phyloP scores from a whole-genome alignment of 2,888 invertebrate species.

The Xestia c-nigrum region DNA sequence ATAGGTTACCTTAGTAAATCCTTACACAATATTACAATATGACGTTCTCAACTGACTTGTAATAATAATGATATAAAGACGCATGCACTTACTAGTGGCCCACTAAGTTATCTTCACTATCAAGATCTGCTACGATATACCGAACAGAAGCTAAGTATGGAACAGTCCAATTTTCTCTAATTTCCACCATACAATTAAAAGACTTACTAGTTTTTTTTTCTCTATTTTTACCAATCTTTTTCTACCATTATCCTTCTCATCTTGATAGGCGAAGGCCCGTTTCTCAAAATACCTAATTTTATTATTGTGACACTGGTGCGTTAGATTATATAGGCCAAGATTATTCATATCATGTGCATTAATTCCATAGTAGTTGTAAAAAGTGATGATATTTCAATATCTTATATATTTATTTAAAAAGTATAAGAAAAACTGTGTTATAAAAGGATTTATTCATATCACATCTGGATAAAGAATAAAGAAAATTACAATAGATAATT shows the following conservation, averaged over 20 bases:
- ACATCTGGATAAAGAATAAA: not conserved
- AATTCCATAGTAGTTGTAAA: conserved; percentile 53
- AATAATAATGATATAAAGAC: conserved; percentile 53
- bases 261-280: conserved; percentile 48
- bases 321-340: conserved; percentile 54
- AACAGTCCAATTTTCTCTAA: conserved; percentile 42
- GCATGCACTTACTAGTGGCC: conserved; percentile 66
- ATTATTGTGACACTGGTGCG: conserved; percentile 67
- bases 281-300: conserved; percentile 50
- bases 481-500: not conserved
- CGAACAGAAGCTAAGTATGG: conserved; percentile 49
- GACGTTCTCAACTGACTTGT: conserved; percentile 38
- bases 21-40: conserved; percentile 38
- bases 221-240: conserved; percentile 24
- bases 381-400: conserved; percentile 60
- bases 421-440: conserved; percentile 56
- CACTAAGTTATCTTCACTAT: conserved; percentile 59
- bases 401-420: conserved; percentile 56
- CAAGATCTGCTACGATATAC: conserved; percentile 62
- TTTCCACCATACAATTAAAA: conserved; percentile 32
- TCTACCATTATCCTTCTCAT: conserved; percentile 1
- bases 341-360: conserved; percentile 64
- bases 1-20: not conserved
- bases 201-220: conserved; percentile 16
- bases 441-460: conserved; percentile 37